Evolutionary conservation across 2,113 vertebrate genomes (phyloP).

Genomic region (Aythya baeri): DNA sequence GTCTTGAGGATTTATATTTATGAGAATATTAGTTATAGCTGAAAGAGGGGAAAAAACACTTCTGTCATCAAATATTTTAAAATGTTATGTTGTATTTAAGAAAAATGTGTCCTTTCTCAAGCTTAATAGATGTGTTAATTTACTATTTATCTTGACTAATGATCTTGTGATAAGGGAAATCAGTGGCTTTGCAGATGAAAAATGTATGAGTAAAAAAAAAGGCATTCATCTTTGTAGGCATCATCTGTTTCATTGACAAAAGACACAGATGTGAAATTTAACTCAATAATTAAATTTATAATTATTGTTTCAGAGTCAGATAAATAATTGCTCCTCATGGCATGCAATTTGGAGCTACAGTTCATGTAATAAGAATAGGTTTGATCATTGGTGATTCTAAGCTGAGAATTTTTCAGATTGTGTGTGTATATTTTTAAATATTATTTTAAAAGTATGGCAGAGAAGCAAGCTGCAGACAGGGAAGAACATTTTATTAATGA

Average conservation of each 20-base stretch:
- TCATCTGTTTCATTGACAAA: slow-evolving; percentile 65
- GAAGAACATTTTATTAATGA: not conserved
- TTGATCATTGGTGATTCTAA: slow-evolving; percentile 15
- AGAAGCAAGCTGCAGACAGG: not conserved
- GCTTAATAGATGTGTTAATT: not conserved
- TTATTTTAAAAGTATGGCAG: not conserved
- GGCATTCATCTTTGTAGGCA: slow-evolving; percentile 53
- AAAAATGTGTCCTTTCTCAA: not conserved
- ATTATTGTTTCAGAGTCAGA: slow-evolving; percentile 72
- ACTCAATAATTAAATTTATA: slow-evolving; percentile 79
- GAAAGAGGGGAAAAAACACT: not conserved
- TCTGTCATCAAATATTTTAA: not conserved
- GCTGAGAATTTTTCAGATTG: slow-evolving; percentile 7
- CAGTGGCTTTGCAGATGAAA: slow-evolving; percentile 60
- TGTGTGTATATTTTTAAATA: not conserved
- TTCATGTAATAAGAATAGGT: slow-evolving; percentile 41
- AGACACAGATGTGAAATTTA: slow-evolving; percentile 75
- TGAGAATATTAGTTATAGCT: not conserved
- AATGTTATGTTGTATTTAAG: not conserved
- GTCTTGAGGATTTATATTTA: not conserved
- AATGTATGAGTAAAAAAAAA: slow-evolving; percentile 49
- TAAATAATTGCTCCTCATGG: slow-evolving; percentile 47
- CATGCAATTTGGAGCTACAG: slow-evolving; percentile 48
- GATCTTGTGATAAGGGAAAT: slow-evolving; percentile 34
- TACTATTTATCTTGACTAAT: slow-evolving; percentile 44